phyloP scores from a whole-genome alignment of 2,113 vertebrate genomes.

The Sebastes schlegelii region DNA sequence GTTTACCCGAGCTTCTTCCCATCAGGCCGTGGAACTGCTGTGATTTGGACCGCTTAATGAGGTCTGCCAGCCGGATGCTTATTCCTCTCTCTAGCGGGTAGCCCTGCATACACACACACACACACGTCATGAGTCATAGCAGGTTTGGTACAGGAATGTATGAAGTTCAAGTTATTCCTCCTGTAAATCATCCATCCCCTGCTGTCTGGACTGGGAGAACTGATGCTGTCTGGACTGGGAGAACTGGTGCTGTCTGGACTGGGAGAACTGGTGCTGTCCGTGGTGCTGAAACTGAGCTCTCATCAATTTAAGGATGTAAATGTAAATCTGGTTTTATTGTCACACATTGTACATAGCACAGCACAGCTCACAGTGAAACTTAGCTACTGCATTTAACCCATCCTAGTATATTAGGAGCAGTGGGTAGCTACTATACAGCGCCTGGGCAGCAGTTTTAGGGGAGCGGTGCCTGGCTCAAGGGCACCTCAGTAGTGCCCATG shows the following conservation, averaged over 20 bases:
- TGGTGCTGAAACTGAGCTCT: conserved; percentile 16
- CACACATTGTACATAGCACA: too few relatives aligned
- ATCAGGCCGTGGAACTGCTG: conserved; percentile 83
- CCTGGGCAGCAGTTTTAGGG: too few relatives aligned
- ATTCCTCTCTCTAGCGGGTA: conserved; percentile 67
- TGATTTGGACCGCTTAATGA: conserved; percentile 79
- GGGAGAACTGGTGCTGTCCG: conserved; percentile 9
- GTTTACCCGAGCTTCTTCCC: conserved; percentile 80
- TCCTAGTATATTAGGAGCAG: too few relatives aligned
- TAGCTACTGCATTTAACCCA: too few relatives aligned
- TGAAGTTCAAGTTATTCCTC: background rate
- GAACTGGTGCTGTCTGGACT: conserved; percentile 17
- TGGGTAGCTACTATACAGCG: too few relatives aligned
- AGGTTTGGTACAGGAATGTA: background rate
- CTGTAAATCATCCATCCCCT: background rate
- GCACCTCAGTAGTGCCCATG: too few relatives aligned
- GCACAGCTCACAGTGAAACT: too few relatives aligned
- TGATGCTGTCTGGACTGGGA: conserved; percentile 16
- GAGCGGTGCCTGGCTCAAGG: too few relatives aligned
- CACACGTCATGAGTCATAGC: background rate
- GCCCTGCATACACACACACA: conserved; percentile 58
- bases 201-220: background rate
- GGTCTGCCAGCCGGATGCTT: conserved; percentile 68
- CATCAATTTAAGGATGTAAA: too few relatives aligned
- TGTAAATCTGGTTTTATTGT: too few relatives aligned